Evolutionary conservation across 30 jellyfish, hydroid and myxozoan genomes (phyloP).

Genomic region (Chrysaora quinquecirrha): DNA sequence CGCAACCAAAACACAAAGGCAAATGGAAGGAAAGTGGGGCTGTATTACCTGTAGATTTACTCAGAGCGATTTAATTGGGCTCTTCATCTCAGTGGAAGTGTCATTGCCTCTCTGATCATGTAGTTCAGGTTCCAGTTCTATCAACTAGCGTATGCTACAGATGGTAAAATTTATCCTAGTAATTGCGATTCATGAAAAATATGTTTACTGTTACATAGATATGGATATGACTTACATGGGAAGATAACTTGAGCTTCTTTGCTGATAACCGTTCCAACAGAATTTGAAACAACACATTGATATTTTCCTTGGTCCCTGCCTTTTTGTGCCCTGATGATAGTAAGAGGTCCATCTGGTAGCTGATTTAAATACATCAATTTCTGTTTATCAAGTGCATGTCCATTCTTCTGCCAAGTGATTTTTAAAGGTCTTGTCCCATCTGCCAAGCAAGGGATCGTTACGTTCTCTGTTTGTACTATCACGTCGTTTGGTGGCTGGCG

Average conservation of each 20-base stretch:
- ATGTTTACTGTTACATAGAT: no score
- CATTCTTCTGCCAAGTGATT: slow-evolving; percentile 87
- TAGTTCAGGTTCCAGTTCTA: no score
- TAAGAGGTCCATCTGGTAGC: slow-evolving; percentile 89
- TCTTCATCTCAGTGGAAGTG: no score
- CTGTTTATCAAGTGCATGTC: slow-evolving; percentile 47
- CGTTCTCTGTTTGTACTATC: slow-evolving; percentile 61
- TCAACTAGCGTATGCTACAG: no score
- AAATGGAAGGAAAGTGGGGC: no score
- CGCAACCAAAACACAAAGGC: no score
- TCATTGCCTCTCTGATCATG: no score
- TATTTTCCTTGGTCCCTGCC: slow-evolving; percentile 91
- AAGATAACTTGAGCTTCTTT: slow-evolving; percentile 73
- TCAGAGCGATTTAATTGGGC: no score
- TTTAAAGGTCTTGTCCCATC: slow-evolving; percentile 80
- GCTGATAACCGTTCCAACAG: slow-evolving; percentile 87
- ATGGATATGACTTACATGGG: slow-evolving; percentile 90
- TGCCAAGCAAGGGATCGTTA: slow-evolving; percentile 73
- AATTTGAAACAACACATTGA: slow-evolving; percentile 85
- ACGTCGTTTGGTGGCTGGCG: slow-evolving; percentile 89
- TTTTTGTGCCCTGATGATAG: slow-evolving; percentile 52
- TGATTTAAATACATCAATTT: slow-evolving; percentile 44
- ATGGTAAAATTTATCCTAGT: no score
- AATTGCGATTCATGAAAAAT: no score
- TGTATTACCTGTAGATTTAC: no score